phyloP scores from a whole-genome alignment of 2,888 invertebrate species.

The Hecatera dysodea region DNA sequence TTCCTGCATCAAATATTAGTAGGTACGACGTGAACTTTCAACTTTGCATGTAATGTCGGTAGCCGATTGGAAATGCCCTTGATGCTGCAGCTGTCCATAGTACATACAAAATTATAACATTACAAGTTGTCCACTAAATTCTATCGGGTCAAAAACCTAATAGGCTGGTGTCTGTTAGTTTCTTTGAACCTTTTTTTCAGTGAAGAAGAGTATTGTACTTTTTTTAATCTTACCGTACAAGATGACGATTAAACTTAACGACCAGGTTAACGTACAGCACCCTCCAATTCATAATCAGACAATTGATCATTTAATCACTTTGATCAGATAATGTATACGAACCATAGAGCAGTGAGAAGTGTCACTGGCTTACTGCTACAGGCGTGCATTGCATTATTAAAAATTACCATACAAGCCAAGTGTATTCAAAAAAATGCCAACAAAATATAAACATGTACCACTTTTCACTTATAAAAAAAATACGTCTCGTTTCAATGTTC shows the following conservation, averaged over 20 bases:
- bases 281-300: slow-evolving; percentile 41
- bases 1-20: background rate
- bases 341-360: background rate
- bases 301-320: slow-evolving; percentile 42
- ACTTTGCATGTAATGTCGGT: background rate
- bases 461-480: too few relatives aligned
- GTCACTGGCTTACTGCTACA: background rate
- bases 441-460: too few relatives aligned
- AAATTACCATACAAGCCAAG: too few relatives aligned
- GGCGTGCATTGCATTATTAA: background rate
- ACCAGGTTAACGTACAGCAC: background rate
- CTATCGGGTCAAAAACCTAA: background rate
- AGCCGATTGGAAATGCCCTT: background rate
- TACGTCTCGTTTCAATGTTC: too few relatives aligned
- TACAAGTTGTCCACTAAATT: background rate
- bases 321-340: slow-evolving; percentile 27
- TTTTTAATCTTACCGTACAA: too few relatives aligned
- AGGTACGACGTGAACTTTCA: background rate
- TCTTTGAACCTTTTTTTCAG: too few relatives aligned
- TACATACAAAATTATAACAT: background rate
- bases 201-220: too few relatives aligned
- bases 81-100: too few relatives aligned
- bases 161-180: background rate
- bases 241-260: background rate
- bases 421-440: too few relatives aligned